Conservation (phyloP, 2,888 invertebrate genomes). For the Zonitis immaculata region DNA sequence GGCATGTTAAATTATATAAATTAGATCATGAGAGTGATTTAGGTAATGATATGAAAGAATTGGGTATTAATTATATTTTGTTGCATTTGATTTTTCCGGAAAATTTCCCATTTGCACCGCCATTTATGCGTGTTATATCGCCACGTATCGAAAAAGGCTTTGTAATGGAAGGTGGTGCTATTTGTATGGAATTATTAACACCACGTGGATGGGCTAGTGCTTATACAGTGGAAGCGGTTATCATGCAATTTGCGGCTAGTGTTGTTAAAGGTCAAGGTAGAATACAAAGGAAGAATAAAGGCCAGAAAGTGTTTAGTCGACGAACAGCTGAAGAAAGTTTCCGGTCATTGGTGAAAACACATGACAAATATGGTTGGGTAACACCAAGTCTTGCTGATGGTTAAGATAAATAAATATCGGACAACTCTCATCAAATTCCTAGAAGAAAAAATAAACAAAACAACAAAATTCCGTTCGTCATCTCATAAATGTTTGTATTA, state of each 20-base stretch:
- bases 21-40: constrained; percentile 81
- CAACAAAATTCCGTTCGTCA: neutral
- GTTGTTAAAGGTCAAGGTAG: constrained; percentile 84
- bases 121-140: constrained; percentile 66
- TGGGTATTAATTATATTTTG: constrained; percentile 68
- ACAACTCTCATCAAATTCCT: too few species aligned
- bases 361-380: constrained; percentile 90
- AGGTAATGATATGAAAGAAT: constrained; percentile 74
- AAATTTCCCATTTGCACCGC: constrained; percentile 85
- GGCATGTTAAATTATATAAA: constrained; percentile 77
- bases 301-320: constrained; percentile 71
- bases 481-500: constrained; percentile 1
- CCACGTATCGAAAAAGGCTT: constrained; percentile 68
- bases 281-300: constrained; percentile 72
- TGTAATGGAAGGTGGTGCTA: constrained; percentile 87
- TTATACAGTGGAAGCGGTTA: constrained; percentile 80
- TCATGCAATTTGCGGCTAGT: constrained; percentile 86
- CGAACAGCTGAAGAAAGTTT: constrained; percentile 85
- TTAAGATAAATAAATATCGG: constrained; percentile 56
- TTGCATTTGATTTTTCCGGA: constrained; percentile 80
- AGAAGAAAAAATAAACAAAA: too few species aligned
- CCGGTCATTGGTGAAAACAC: constrained; percentile 80
- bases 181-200: constrained; percentile 83
- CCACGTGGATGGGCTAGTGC: constrained; percentile 86
- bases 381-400: constrained; percentile 83